phyloP scores from a whole-genome alignment of 2,797 vertebrate species.

The Falco biarmicus region DNA sequence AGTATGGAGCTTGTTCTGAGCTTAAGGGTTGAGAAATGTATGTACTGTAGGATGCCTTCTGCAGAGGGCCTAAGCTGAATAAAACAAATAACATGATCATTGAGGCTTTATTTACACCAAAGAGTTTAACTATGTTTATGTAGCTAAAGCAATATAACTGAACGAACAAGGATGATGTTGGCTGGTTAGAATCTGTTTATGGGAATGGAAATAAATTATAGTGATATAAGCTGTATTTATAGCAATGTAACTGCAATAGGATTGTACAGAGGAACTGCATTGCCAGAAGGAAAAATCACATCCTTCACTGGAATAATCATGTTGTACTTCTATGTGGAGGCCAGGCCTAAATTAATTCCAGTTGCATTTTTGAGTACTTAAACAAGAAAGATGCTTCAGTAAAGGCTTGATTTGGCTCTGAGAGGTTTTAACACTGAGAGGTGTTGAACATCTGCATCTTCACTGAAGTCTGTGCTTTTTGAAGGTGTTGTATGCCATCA shows the following conservation, averaged over 20 bases:
- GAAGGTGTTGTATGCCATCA: no score
- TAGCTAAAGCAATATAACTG: neutral
- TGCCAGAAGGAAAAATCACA: slow-evolving; percentile 6
- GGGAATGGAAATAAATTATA: slow-evolving; percentile 7
- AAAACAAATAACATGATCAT: neutral
- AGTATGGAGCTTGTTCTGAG: neutral
- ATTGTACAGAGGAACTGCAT: neutral
- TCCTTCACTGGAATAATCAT: slow-evolving; percentile 20
- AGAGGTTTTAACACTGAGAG: neutral
- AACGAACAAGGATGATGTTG: neutral
- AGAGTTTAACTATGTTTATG: neutral
- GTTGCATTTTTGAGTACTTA: slow-evolving; percentile 10
- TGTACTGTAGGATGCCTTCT: neutral
- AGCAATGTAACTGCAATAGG: neutral
- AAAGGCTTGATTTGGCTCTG: neutral
- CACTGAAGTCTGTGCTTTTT: no score
- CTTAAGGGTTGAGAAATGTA: neutral
- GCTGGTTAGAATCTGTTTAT: slow-evolving; percentile 21
- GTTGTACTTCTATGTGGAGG: neutral
- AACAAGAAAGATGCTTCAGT: neutral
- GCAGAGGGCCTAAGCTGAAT: neutral
- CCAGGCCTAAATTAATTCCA: slow-evolving; percentile 33
- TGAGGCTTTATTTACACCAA: neutral
- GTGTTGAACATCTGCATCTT: neutral
- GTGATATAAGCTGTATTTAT: slow-evolving; percentile 9